These are phyloP conservation scores for Albula goreensis DNA, from an alignment of 2,113 vertebrate genomes.

Conservation along the genomic window DNA sequence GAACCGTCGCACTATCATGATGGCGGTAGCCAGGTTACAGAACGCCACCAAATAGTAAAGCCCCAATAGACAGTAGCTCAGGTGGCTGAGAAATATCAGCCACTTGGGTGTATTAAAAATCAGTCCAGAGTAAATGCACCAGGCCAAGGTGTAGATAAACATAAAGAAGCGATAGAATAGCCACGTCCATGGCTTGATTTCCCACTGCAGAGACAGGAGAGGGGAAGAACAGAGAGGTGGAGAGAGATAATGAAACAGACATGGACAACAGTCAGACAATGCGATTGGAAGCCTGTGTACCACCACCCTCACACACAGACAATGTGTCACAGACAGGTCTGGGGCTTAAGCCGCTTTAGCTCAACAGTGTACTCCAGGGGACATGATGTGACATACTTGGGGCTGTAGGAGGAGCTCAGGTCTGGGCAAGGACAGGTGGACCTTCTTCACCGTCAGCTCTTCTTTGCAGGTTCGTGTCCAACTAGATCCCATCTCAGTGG, in stretches of 20 bases:
- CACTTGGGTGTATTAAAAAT: slow-evolving; percentile 23
- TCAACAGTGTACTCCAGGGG: no score
- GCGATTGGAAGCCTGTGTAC: no score
- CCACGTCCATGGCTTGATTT: slow-evolving; percentile 13
- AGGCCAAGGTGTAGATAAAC: slow-evolving; percentile 24
- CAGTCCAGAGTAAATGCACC: slow-evolving; percentile 31
- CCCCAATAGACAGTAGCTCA: slow-evolving; percentile 25
- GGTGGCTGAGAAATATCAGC: slow-evolving; percentile 32
- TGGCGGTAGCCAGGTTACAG: slow-evolving; percentile 19
- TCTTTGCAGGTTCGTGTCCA: slow-evolving; percentile 26
- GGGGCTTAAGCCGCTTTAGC: no score
- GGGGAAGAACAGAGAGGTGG: background rate
- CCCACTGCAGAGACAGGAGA: slow-evolving; percentile 18
- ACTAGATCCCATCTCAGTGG: slow-evolving; percentile 17
- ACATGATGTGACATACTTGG: slow-evolving; percentile 5
- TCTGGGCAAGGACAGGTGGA: background rate
- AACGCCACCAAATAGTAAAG: slow-evolving; percentile 29
- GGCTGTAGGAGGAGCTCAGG: slow-evolving; percentile 30
- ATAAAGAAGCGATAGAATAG: slow-evolving; percentile 24
- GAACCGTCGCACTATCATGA: background rate
- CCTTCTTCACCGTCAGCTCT: slow-evolving; percentile 20
- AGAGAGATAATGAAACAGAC: background rate
- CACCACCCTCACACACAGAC: no score
- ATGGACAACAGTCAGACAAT: no score
- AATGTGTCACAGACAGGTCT: no score